phyloP scores from a whole-genome alignment of 2,888 invertebrate genomes.

The Trisateles emortualis region DNA sequence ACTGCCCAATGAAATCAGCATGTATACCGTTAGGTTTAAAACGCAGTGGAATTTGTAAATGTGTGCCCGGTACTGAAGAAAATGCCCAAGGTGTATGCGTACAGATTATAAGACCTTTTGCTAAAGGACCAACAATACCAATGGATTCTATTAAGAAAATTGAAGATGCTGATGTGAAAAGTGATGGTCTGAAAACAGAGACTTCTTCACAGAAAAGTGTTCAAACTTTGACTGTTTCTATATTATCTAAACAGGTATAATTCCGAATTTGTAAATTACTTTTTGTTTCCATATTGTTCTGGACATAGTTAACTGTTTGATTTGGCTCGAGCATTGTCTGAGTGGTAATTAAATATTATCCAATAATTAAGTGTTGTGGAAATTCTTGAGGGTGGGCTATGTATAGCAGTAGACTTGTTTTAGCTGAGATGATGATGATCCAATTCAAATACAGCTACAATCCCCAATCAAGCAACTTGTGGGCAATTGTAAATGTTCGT shows the following conservation, averaged over 20 bases:
- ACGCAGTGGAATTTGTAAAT: conserved; percentile 91
- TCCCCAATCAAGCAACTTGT: too few species aligned
- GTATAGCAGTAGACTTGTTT: too few species aligned
- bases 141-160: conserved; percentile 71
- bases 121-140: conserved; percentile 74
- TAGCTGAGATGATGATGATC: too few species aligned
- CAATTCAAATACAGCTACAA: too few species aligned
- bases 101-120: conserved; percentile 67
- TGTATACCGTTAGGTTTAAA: conserved; percentile 87
- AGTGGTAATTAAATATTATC: too few species aligned
- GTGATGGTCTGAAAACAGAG: conserved; percentile 63
- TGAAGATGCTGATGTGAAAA: conserved; percentile 63
- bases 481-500: too few species aligned
- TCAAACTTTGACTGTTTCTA: conserved; percentile 91
- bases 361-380: too few species aligned
- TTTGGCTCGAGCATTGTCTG: too few species aligned
- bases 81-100: conserved; percentile 74
- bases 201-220: conserved; percentile 81
- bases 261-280: not conserved
- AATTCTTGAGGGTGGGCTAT: too few species aligned
- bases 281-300: too few species aligned
- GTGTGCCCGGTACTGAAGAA: conserved; percentile 88
- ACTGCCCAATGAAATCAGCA: conserved; percentile 90
- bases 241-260: conserved; percentile 91
- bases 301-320: too few species aligned